Base-by-base conservation (phyloP, 2,113 vertebrate genomes). In the Regulus satrapa region DNA sequence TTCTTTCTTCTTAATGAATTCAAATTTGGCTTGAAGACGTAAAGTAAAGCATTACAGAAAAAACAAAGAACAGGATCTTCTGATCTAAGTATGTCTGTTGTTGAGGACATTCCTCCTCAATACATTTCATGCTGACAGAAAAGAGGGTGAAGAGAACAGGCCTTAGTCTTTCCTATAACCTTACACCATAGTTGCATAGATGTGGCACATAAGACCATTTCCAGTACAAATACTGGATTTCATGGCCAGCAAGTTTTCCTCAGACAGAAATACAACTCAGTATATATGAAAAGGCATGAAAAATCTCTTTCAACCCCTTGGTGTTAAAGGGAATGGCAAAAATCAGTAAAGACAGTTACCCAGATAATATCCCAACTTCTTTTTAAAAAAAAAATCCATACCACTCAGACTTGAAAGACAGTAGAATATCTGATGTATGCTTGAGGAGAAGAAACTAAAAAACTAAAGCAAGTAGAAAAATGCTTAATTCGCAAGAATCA, bases 191-290 rank as follows among this genome's bases (percentile, higher is more conserved):
- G 29, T 9, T 92, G 76, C 3, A 6, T 36, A 80, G 29, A 73
- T 0, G 1, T 3, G 2, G 58, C 18, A 51, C 6, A 3, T 12
- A 58, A 63, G 54, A 63, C 12, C 1, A 2, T 31, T 55, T 85
- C 38, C 43, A 84, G 10, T 19, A 86, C 3, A 73, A 84, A 83
- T 73, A 45, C 0, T 36, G 16, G 12, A 29, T 81, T 71, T 59
- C 2, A 6, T 17, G n/a, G 28, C 49, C 82, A 32, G 32, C 45
- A 77, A 16, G 29, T 61, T 72, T n/a, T 75, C 32, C 10, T 79
- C 32, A 69, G 64, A 43, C 24, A 54, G 21, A 86, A 89, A 52
- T 18, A 54, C 2, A 51, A 24, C 40, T 40, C 36, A 31, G 13
- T 49, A 54, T 14, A 63, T 19, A 81, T 0, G 7, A 83, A 77